Evolutionary conservation across 2,797 vertebrate species (phyloP).

Genomic region (Remorina albescens): DNA sequence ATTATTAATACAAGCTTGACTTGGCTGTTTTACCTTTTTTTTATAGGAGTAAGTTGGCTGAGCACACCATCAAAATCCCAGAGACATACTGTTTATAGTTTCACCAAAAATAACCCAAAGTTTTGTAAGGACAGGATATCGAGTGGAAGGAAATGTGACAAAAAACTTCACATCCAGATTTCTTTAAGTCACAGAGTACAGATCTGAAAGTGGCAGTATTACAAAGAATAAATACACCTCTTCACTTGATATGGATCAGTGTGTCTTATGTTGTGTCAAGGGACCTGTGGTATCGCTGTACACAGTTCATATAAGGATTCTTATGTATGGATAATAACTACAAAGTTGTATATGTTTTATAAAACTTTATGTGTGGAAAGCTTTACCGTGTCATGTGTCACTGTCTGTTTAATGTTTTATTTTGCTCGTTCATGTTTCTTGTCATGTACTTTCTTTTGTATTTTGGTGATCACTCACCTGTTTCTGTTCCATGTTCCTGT

Average conservation of each 20-base stretch:
- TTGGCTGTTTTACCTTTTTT: slow-evolving; percentile 3
- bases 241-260: slow-evolving; percentile 27
- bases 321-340: not conserved
- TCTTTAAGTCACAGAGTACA: slow-evolving; percentile 1
- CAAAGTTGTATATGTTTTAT: not conserved
- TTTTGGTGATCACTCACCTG: too few relatives aligned
- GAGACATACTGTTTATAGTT: not conserved
- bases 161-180: not conserved
- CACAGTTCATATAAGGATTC: slow-evolving; percentile 7
- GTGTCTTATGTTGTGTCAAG: not conserved
- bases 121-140: not conserved
- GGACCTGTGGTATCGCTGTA: not conserved
- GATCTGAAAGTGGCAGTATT: not conserved
- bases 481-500: too few relatives aligned
- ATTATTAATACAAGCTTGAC: too few relatives aligned
- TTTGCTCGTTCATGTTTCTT: too few relatives aligned
- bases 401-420: too few relatives aligned
- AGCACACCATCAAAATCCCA: not conserved
- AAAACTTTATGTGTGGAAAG: too few relatives aligned
- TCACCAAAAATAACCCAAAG: not conserved
- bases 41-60: not conserved
- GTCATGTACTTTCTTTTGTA: too few relatives aligned
- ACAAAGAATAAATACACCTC: not conserved
- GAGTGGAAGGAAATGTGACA: not conserved
- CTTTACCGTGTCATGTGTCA: too few relatives aligned